Percentiles rank a stretch among this genome's conserved stretches.
phyloP scores from a whole-genome alignment of 2,113 vertebrate species.

The Lucifuga dentata region DNA sequence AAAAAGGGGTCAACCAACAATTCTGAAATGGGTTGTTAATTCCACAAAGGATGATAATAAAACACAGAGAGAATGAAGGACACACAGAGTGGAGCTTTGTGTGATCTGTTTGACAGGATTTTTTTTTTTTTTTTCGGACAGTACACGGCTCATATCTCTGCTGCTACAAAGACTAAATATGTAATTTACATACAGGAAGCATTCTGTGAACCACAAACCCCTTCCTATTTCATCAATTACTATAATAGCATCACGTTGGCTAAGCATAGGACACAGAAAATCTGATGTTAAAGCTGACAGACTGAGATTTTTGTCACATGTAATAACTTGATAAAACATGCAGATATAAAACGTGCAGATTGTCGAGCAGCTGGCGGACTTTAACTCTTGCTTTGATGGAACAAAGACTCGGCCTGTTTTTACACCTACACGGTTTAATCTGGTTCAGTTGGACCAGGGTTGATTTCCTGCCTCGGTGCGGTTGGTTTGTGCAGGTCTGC shows the following conservation, averaged over 20 bases:
- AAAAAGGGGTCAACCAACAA: slow-evolving; percentile 15
- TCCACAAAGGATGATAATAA: slow-evolving; percentile 36
- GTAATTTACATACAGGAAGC: slow-evolving; percentile 48
- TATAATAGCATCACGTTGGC: slow-evolving; percentile 2
- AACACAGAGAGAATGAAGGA: slow-evolving; percentile 18
- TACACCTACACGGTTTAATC: no score
- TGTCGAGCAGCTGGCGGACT: no score
- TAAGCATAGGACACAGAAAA: slow-evolving; percentile 18
- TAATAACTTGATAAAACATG: no score
- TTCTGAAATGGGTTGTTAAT: slow-evolving; percentile 25
- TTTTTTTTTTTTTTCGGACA: slow-evolving; percentile 13
- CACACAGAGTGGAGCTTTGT: slow-evolving; percentile 15
- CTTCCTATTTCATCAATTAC: slow-evolving; percentile 8
- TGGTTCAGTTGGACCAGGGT: no score
- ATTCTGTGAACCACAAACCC: slow-evolving; percentile 4
- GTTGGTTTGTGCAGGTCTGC: no score
- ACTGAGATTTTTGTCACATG: no score
- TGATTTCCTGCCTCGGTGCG: no score
- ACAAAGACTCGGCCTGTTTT: no score
- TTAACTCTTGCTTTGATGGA: no score
- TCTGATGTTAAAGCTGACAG: slow-evolving; percentile 13
- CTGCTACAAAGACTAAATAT: slow-evolving; percentile 47
- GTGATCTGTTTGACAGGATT: slow-evolving; percentile 37
- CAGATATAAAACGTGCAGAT: no score
- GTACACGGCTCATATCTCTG: slow-evolving; percentile 4